Conservation (phyloP, 2,113 vertebrate genomes). For the Melanerpes formicivorus region DNA sequence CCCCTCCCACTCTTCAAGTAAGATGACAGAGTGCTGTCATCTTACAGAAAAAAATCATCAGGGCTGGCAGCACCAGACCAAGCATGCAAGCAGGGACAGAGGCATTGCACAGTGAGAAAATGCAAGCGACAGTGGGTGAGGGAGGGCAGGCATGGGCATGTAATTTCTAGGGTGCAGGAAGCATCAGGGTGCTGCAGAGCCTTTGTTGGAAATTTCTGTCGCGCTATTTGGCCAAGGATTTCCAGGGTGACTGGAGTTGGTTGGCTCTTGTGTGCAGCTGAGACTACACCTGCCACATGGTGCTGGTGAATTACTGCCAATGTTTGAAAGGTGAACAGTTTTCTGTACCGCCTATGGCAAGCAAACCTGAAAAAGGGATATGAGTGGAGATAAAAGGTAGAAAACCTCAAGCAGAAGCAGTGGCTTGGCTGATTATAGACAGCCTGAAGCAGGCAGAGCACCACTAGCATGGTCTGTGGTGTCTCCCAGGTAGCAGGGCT, state of each 20-base stretch:
- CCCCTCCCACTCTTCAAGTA: not conserved
- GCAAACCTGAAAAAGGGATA: not conserved
- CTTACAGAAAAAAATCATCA: rapidly evolving
- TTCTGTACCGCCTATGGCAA: not conserved
- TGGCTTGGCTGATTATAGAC: not conserved
- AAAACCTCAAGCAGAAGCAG: not conserved
- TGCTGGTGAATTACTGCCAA: not conserved
- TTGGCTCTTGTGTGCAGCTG: not conserved
- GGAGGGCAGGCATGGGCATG: rapidly evolving
- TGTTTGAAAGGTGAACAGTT: not conserved
- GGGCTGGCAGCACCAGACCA: not conserved
- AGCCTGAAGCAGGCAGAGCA: not conserved
- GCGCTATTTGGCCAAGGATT: not conserved
- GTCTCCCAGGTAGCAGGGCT: not conserved
- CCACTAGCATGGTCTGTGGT: rapidly evolving
- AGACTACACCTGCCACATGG: not conserved
- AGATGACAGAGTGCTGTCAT: not conserved
- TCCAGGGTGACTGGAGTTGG: not conserved
- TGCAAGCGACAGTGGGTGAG: rapidly evolving
- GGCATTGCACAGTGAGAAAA: not conserved
- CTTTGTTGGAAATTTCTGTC: not conserved
- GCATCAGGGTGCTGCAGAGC: not conserved
- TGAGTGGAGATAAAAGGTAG: not conserved
- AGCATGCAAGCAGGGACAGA: not conserved
- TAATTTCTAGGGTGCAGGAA: not conserved